Evolutionary conservation across 2,888 invertebrate genomes (phyloP), one percentile per base, ranked within the genome.

Genomic region (Cetonia aurata): DNA sequence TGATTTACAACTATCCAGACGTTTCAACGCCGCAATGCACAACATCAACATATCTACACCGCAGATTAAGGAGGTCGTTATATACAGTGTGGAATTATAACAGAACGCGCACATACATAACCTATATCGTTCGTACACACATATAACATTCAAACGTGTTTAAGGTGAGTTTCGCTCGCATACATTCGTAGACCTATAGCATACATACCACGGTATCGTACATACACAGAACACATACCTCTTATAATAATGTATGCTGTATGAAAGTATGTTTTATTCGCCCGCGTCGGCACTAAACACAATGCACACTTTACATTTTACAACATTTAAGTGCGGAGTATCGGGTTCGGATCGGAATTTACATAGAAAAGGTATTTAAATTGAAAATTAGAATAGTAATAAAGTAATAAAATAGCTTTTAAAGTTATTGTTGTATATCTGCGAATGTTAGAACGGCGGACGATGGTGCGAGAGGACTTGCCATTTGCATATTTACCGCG

Each of bases 351-450:
- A 80, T 79, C 79, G 70, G 75, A 80, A 83, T 83, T 83, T 81
- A 80, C 83, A 83, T 82, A 82, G 82, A 82, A 83, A 83, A 82
- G 82, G 80, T 80, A 82, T 83, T 83, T 83, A 83, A 82, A 82
- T 81, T 79, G 82, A 80, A 80, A 81, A 82, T 82, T 82, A 82
- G 82, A 82, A 81, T 82, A 80, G 83, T 79, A 82, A 83, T 83
- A 83, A 83, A 82, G 82, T 81, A 82, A 82, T 82, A 82, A 83
- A 83, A 82, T 81, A 81, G 81, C 81, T 81, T 82, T 82, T 82
- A 81, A 80, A 82, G 79, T 81, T 81, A 81, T 80, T 81, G 79
- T 79, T 25, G 37, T 37, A 73, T 79, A 79, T 80, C 78, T 78
- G 77, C 78, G 77, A 77, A 79, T 75, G 79, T 74, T 78, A 76